Base-by-base conservation (phyloP, 2,113 vertebrate genomes). In the Fulica atra region DNA sequence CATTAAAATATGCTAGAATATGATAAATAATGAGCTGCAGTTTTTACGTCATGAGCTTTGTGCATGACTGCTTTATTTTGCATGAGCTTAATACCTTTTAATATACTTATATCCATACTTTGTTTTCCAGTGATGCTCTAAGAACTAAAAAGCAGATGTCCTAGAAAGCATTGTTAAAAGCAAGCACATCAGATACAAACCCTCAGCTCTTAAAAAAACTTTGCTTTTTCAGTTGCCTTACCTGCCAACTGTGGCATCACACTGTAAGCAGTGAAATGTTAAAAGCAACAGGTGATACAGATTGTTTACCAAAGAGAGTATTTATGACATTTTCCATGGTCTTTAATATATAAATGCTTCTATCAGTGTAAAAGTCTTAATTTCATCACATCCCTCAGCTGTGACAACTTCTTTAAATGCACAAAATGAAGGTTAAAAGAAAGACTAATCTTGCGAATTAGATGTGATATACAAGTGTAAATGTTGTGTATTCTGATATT, bases 31-130 rank as follows among this genome's bases (percentile, higher is more conserved):
- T 15, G 20, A 63, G 60, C 78, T 86, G 29, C 26, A n/a, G 3
- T 63, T 81, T 92, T 31, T 42, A 88, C 56, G 87, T 94, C 11
- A 12, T 68, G n/a, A 93, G 29, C 81, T 96, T 11, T 66, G 5
- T 91, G 83, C 85, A 91, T 94, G 94, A 69, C 20, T 71, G 76
- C 80, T 54, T 88, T 95, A 38, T 53, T 91, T 91, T 96, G 93
- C 96, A 81, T 94, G 92, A 85, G 86, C 91, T 95, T 74, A 89
- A 96, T 13, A 86, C 13, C 8, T 65, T 0, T 86, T 95, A 69
- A 76, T n/a, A 21, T 23, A 56, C 31, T 60, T 91, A 48, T 36
- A 85, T 57, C 46, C 21, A 4, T 93, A 26, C 91, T 88, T 93
- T 95, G 42, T 92, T 88, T 89, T 89, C 51, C 54, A 92, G 46